These are phyloP conservation scores for Apis florea DNA, from an alignment of 1,140 invertebrate genomes.

Conservation along the genomic window DNA sequence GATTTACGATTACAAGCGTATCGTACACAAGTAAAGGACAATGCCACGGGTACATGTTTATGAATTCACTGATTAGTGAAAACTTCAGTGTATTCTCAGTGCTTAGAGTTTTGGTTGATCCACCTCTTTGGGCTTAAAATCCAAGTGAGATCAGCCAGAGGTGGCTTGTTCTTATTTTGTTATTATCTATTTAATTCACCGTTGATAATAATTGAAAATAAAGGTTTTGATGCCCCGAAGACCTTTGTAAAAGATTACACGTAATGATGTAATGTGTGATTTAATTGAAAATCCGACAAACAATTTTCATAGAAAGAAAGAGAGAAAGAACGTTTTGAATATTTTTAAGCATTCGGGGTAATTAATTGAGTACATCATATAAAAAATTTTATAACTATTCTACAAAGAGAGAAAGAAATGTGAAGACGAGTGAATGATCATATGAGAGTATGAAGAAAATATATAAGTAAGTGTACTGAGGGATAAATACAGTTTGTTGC, in stretches of 20 bases:
- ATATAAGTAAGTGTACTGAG: conserved; percentile 47
- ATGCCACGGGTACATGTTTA: conserved; percentile 20
- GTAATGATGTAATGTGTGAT: conserved; percentile 48
- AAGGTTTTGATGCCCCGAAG: conserved; percentile 63
- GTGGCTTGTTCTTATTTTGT: conserved; percentile 68
- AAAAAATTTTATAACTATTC: conserved; percentile 68
- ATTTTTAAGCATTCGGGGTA: conserved; percentile 57
- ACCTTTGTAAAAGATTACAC: conserved; percentile 57
- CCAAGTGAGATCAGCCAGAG: conserved; percentile 57
- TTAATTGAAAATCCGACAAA: conserved; percentile 39
- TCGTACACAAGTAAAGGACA: conserved; percentile 36
- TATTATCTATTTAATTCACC: conserved; percentile 66
- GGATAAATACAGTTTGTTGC: conserved; percentile 55
- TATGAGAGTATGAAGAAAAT: conserved; percentile 34
- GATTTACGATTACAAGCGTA: conserved; percentile 41
- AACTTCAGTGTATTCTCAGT: conserved; percentile 43
- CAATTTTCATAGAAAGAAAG: conserved; percentile 64
- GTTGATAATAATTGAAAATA: conserved; percentile 65
- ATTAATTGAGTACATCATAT: conserved; percentile 50
- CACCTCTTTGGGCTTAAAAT: conserved; percentile 64
- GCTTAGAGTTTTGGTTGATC: conserved; percentile 68
- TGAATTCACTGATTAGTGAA: conserved; percentile 37
- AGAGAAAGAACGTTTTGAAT: conserved; percentile 57
- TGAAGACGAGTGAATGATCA: conserved; percentile 38
- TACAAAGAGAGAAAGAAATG: conserved; percentile 48